Evolutionary conservation across 2,888 invertebrate genomes (phyloP).

Genomic region (Drosophila macrospina): DNA sequence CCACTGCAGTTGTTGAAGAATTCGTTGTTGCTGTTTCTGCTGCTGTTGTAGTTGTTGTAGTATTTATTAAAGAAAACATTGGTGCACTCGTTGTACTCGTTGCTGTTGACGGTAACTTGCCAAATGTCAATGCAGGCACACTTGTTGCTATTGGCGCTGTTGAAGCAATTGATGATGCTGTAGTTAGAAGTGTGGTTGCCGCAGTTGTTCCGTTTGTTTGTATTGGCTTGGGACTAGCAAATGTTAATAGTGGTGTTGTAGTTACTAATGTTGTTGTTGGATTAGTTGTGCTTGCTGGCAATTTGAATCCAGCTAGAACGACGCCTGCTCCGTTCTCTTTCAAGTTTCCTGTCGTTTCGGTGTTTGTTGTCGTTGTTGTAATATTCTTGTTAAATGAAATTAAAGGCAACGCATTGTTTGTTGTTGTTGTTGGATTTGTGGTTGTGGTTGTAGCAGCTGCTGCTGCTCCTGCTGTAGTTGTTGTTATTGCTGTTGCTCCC

Average conservation of each 20-base stretch:
- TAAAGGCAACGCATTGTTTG: constrained; percentile 12
- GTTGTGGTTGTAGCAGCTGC: neutral
- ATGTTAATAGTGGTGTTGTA: constrained; percentile 12
- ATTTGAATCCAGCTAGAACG: constrained; percentile 3
- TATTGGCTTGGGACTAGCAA: constrained; percentile 1
- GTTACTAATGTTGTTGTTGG: neutral
- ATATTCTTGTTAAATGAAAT: constrained; percentile 4
- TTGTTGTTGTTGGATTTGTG: constrained; percentile 3
- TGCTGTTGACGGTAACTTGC: constrained; percentile 6
- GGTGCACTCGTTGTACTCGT: constrained; percentile 7
- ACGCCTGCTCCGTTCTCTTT: neutral
- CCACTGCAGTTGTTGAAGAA: neutral
- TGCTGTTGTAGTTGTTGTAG: neutral
- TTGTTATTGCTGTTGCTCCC: constrained; percentile 13
- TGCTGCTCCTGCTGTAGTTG: neutral
- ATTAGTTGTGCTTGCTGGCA: constrained; percentile 13
- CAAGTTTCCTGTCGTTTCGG: neutral
- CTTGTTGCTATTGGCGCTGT: constrained; percentile 7
- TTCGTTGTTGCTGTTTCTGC: neutral
- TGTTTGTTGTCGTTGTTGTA: neutral
- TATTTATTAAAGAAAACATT: constrained; percentile 13
- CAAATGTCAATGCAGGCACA: constrained; percentile 7
- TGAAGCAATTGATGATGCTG: neutral
- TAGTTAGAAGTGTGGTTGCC: neutral
- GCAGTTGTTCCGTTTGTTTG: neutral